These are phyloP conservation scores for Gallinago jamesoni DNA, from an alignment of 2,113 vertebrate species.

Conservation along the genomic window DNA sequence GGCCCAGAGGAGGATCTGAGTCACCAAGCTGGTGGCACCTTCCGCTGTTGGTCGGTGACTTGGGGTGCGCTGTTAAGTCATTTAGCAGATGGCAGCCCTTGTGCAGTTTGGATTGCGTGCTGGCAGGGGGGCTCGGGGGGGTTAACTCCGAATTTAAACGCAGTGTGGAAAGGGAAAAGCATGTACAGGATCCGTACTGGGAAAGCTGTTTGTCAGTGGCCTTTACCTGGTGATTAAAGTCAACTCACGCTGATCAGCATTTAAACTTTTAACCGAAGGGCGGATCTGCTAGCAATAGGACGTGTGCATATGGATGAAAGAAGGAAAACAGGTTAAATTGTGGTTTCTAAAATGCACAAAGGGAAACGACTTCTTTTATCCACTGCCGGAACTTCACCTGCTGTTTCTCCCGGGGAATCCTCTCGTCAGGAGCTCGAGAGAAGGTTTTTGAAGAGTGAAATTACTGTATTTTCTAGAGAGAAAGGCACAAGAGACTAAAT, in stretches of 20 bases:
- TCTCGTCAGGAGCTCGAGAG: not conserved
- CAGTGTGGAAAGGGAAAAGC: not conserved
- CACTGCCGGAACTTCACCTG: not conserved
- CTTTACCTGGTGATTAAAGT: slow-evolving; percentile 29
- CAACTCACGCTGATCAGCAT: slow-evolving; percentile 9
- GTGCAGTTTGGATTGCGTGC: not conserved
- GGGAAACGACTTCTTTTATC: not conserved
- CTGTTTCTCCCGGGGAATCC: slow-evolving; percentile 30
- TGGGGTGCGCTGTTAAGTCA: not conserved
- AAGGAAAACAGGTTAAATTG: not conserved
- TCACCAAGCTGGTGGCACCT: not conserved
- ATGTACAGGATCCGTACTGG: not conserved
- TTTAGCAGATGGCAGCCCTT: not conserved
- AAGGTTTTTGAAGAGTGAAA: not conserved
- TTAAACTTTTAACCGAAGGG: slow-evolving; percentile 15
- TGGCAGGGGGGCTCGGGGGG: not conserved
- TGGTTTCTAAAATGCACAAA: slow-evolving; percentile 1
- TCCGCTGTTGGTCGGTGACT: fast-evolving
- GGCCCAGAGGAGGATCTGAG: not conserved
- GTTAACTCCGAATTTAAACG: not conserved
- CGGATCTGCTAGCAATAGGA: not conserved
- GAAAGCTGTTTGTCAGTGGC: slow-evolving; percentile 14
- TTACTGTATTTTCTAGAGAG: not conserved
- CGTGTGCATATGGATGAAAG: fast-evolving
- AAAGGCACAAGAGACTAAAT: not conserved